Percentiles rank a stretch among this genome's conserved stretches.
Conservation (phyloP, 2,113 vertebrate species). For the Cyrtonyx montezumae region DNA sequence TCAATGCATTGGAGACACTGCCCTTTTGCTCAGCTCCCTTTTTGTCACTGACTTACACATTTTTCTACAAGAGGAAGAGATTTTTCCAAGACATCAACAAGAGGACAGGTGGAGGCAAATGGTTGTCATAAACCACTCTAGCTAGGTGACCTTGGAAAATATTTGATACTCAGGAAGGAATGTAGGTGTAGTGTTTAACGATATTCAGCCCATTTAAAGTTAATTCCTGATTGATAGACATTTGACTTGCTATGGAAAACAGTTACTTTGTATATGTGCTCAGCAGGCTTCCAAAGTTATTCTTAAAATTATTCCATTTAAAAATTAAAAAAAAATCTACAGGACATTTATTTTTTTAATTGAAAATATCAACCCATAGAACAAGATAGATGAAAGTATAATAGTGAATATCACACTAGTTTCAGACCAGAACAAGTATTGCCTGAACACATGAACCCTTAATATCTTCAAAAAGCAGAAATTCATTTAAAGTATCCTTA, state of each 20-base stretch:
- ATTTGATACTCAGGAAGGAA: neutral
- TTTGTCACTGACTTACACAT: neutral
- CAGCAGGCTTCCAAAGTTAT: neutral
- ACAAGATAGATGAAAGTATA: neutral
- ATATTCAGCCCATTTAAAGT: neutral
- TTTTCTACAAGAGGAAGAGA: constrained; percentile 7
- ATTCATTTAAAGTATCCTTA: neutral
- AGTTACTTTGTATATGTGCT: neutral
- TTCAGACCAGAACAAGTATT: neutral
- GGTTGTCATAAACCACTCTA: constrained; percentile 1
- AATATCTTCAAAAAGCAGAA: neutral
- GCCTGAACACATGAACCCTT: neutral
- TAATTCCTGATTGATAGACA: neutral
- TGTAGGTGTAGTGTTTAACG: neutral
- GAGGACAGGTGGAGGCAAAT: constrained; percentile 32
- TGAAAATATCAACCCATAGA: neutral
- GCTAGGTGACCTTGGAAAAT: constrained; percentile 22
- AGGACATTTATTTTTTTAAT: neutral
- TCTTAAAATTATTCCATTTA: neutral
- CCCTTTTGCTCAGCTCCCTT: neutral
- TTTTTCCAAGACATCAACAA: neutral
- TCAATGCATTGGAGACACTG: neutral
- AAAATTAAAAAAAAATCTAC: too few species aligned
- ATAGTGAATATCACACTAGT: neutral
- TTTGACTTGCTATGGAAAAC: neutral